phyloP scores from a whole-genome alignment of 2,113 vertebrate species.

The Hippolais icterina region DNA sequence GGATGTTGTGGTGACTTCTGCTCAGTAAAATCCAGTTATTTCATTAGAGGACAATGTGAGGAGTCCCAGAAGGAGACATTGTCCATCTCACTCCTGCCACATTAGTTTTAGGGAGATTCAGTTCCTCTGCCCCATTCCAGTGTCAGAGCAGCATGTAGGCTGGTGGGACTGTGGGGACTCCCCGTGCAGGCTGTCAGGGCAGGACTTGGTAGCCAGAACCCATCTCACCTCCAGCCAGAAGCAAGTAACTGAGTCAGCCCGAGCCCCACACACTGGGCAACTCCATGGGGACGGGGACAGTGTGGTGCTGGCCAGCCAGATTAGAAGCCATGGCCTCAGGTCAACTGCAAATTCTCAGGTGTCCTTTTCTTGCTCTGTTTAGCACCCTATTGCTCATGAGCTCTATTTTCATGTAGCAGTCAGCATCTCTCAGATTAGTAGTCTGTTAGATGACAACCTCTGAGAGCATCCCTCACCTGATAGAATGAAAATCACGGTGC shows the following conservation, averaged over 20 bases:
- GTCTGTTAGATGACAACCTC: neutral
- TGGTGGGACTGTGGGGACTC: fast-evolving
- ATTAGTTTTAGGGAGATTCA: neutral
- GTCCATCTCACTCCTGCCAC: neutral
- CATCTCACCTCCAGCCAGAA: neutral
- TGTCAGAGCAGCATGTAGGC: neutral
- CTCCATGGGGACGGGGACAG: neutral
- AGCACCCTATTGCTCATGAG: neutral
- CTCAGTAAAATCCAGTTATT: neutral
- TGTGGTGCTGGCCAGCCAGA: neutral
- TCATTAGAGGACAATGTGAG: neutral
- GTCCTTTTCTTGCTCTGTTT: neutral
- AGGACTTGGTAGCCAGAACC: neutral
- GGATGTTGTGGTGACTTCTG: neutral
- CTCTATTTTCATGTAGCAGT: neutral
- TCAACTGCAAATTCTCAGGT: neutral
- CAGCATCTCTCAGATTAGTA: neutral
- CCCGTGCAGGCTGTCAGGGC: neutral
- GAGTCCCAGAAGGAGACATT: neutral
- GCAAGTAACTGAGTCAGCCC: neutral
- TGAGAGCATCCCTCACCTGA: neutral
- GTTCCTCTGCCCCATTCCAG: neutral
- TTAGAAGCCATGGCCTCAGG: neutral
- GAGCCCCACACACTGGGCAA: fast-evolving
- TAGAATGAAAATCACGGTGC: neutral